Base-by-base conservation (phyloP, 2,888 invertebrate genomes). In the Clivina fossor region DNA sequence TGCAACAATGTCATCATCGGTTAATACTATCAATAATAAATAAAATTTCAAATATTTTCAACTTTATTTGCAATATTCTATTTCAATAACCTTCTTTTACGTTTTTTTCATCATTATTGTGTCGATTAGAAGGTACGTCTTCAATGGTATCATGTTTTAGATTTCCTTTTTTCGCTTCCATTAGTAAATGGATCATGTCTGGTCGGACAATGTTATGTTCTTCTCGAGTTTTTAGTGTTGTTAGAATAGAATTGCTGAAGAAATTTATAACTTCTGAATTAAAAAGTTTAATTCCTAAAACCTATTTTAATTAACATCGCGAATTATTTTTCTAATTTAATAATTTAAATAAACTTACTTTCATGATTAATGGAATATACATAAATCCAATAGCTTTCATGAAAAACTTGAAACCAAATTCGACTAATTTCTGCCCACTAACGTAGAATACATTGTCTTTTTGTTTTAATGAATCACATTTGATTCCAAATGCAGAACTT, bases 401-500 rank as follows among this genome's bases (percentile, higher is more conserved):
- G 13, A 33, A 15, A 33, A 11, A 13, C 7, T 5, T 7, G 13
- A 9, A n/a, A 2, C 33, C 33, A 33, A 33, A n/a, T n/a, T n/a
- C n/a, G n/a, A n/a, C n/a, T n/a, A n/a, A n/a, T n/a, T n/a, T n/a
- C n/a, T n/a, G n/a, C n/a, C n/a, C n/a, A n/a, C n/a, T n/a, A n/a
- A n/a, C 18, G 60, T 75, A 81, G 65, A 83, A 82, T 37, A 80
- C 74, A 58, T 83, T 83, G 37, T 80, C 74, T 57, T 83, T 82
- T 9, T n/a, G 72, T 38, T 72, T 71, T 24, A 81, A 56, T 0
- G 83, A 82, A 65, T 83, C 76, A 1, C 80, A 75, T 56, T 75
- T 69, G 1, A 81, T 70, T 0, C 82, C 83, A 59, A 82, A 82
- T 0, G 78, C 80, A 2, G 77, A 71, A 0, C 78, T 78, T 0